Evolutionary conservation across 2,113 vertebrate genomes (phyloP).

Genomic region (Atlantisia rogersi): DNA sequence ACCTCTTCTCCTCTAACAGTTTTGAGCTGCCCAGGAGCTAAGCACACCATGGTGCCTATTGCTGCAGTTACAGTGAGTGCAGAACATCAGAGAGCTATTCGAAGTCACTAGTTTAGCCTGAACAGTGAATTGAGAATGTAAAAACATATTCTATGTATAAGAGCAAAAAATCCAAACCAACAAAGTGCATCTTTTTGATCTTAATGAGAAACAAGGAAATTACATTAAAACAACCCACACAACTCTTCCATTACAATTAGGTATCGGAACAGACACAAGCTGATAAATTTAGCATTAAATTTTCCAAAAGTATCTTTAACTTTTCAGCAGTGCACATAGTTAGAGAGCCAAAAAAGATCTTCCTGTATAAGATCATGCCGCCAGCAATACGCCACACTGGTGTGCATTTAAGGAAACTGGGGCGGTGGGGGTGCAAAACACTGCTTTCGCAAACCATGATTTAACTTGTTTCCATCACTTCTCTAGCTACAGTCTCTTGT

Average conservation of each 20-base stretch:
- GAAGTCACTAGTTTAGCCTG: neutral
- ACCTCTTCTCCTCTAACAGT: neutral
- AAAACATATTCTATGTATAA: neutral
- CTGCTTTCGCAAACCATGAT: neutral
- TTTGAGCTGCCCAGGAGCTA: neutral
- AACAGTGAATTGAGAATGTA: neutral
- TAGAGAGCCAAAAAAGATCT: neutral
- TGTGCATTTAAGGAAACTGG: slow-evolving; percentile 34
- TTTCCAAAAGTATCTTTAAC: neutral
- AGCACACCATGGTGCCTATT: rapidly evolving
- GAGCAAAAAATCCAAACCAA: neutral
- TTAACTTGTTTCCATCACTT: neutral
- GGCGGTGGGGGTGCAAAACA: neutral
- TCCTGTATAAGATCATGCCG: neutral
- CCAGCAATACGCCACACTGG: slow-evolving; percentile 11
- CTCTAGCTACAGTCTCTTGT: neutral
- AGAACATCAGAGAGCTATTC: neutral
- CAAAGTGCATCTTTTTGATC: neutral
- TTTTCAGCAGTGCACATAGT: neutral
- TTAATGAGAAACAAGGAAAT: neutral
- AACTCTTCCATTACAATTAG: neutral
- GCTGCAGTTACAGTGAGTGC: rapidly evolving
- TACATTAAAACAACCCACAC: rapidly evolving
- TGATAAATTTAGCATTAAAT: neutral
- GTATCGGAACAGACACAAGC: neutral